Evolutionary conservation across 2,797 vertebrate genomes (phyloP).

Genomic region (Aselliscus stoliczkanus): DNA sequence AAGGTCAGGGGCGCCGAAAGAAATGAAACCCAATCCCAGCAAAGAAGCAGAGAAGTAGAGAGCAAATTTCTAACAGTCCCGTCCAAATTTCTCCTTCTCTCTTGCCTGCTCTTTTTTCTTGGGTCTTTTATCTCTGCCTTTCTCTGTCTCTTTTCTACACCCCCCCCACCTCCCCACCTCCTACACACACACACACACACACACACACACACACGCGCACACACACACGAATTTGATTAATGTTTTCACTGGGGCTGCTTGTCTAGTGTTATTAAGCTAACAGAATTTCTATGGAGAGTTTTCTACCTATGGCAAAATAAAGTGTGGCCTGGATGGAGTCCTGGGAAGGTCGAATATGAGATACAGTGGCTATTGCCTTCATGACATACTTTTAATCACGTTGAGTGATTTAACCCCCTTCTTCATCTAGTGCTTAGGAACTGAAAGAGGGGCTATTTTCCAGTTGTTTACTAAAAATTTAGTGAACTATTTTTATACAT

Average conservation of each 20-base stretch:
- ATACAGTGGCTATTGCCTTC: neutral
- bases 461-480: conserved; percentile 29
- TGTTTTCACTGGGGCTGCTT: conserved; percentile 26
- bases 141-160: neutral
- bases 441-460: neutral
- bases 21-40: conserved; percentile 83
- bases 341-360: conserved; percentile 52
- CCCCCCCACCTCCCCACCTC: fast-evolving
- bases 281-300: conserved; percentile 48
- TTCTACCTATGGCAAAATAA: conserved; percentile 49
- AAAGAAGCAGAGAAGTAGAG: conserved; percentile 50
- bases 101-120: neutral
- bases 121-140: neutral
- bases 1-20: conserved; percentile 86
- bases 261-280: conserved; percentile 23
- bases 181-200: neutral
- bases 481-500: neutral
- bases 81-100: neutral
- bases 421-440: neutral
- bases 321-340: conserved; percentile 67
- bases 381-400: neutral
- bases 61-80: conserved; percentile 67
- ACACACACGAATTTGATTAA: neutral
- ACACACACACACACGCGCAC: neutral
- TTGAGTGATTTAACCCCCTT: neutral